Evolutionary conservation across 1,140 invertebrate genomes (phyloP), one percentile per base, ranked within the genome.

Genomic region (Leptinotarsa lineolata): DNA sequence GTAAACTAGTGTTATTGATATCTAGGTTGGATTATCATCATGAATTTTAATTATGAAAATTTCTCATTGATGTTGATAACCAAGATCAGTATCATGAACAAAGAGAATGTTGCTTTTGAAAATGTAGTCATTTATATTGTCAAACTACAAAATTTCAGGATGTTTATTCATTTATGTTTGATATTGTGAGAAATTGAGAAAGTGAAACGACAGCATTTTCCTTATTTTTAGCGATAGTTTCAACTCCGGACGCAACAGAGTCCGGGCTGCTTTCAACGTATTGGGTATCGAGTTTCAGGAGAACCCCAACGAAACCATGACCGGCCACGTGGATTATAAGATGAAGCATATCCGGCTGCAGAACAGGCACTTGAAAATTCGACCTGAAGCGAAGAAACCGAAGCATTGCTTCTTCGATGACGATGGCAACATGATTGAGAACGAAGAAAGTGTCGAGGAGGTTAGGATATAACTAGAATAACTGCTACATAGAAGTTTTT

Each of bases 321-420:
- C 84, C 76, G 91, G 90, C 2, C 85, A 89, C 74, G 85, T 92
- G 3, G 85, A 90, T 54, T 92, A 91, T 78, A 88, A 87, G 68
- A 91, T 91, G 82, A 85, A 87, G 70, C 88, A 90, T 79, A 89
- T 90, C 70, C 84, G 87, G 65, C 82, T 86, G 48, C 89, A 89
- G 76, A 90, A 90, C 82, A 83, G 87, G 24, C 86, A 87, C 72
- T 78, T 89, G 4, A 88, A 86, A 79, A 84, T 89, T 73, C 85
- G 87, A 11, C 77, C 82, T 3, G 80, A 77, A 67, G 78, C 81
- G 59, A 78, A 83, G 6, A 84, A 84, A 66, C 80, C 86, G 12
- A 90, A 86, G 75, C 89, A 91, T 79, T 90, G 86, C 24, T 89
- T 89, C 76, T 91, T 91, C 80, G 90, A 91, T 81, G 90, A 92